These are phyloP conservation scores for Octomys mimax DNA, from an alignment of 2,797 vertebrate species.

Conservation along the genomic window DNA sequence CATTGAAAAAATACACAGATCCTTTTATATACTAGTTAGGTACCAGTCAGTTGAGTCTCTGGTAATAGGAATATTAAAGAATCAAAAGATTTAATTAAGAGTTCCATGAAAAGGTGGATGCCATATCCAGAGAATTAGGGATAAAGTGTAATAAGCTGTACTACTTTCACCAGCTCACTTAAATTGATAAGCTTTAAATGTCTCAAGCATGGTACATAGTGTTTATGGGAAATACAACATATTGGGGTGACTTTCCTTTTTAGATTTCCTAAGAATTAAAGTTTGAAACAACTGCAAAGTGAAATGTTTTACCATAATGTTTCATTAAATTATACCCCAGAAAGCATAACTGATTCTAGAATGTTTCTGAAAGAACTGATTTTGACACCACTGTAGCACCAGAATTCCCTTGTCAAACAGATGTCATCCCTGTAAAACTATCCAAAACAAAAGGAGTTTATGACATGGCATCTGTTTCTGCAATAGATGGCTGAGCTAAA, in stretches of 20 bases:
- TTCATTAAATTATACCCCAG: conserved; percentile 88
- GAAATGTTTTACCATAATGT: conserved; percentile 84
- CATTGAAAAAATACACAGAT: conserved; percentile 23
- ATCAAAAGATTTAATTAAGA: conserved; percentile 75
- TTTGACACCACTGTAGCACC: conserved; percentile 86
- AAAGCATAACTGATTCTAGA: conserved; percentile 87
- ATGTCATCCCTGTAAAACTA: conserved; percentile 87
- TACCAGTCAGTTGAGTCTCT: conserved; percentile 32
- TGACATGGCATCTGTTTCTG: conserved; percentile 89
- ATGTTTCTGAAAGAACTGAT: conserved; percentile 88
- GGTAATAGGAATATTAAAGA: conserved; percentile 78
- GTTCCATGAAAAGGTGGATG: conserved; percentile 63
- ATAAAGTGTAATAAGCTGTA: conserved; percentile 60
- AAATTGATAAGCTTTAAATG: conserved; percentile 73
- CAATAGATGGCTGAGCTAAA: conserved; percentile 85
- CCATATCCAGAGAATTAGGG: conserved; percentile 64
- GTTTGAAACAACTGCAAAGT: conserved; percentile 76
- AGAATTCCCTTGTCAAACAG: conserved; percentile 89
- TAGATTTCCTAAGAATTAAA: conserved; percentile 80
- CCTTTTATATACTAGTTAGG: conserved; percentile 64
- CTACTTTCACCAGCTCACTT: conserved; percentile 59
- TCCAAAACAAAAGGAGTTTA: conserved; percentile 88
- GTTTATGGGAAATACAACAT: conserved; percentile 79
- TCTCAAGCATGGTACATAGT: conserved; percentile 65
- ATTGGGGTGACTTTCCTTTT: conserved; percentile 76